Evolutionary conservation across 2,113 vertebrate genomes (phyloP).

Genomic region (Bagarius yarrelli): DNA sequence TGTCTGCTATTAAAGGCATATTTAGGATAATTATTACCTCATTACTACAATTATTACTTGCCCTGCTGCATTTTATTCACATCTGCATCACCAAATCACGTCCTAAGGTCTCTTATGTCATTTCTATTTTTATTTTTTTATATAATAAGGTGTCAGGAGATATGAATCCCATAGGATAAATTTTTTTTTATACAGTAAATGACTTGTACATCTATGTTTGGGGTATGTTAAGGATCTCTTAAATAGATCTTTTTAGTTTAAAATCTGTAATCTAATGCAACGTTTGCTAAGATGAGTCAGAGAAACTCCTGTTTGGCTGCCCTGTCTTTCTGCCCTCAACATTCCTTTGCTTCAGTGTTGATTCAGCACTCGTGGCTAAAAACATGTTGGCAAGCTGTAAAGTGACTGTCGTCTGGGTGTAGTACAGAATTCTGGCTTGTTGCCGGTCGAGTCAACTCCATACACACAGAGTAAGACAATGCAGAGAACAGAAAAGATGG

Average conservation of each 20-base stretch:
- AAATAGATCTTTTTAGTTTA: not conserved
- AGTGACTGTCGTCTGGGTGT: constrained; percentile 50
- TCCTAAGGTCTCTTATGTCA: not conserved
- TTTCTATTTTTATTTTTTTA: not conserved
- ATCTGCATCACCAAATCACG: not conserved
- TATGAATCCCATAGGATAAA: too few species aligned
- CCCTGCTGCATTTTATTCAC: constrained; percentile 4
- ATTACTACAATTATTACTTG: constrained; percentile 16
- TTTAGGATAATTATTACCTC: constrained; percentile 2
- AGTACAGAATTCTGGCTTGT: constrained; percentile 57
- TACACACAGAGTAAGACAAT: constrained; percentile 50
- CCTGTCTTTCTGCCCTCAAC: not conserved
- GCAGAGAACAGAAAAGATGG: constrained; percentile 61
- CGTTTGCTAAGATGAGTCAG: not conserved
- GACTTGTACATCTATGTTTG: not conserved
- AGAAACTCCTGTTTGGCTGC: not conserved
- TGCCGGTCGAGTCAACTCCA: constrained; percentile 52
- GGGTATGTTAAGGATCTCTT: not conserved
- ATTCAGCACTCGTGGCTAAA: constrained; percentile 8
- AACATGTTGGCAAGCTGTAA: not conserved
- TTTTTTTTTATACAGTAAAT: too few species aligned
- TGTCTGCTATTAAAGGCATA: constrained; percentile 5
- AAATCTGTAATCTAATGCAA: constrained; percentile 12
- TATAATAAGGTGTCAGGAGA: too few species aligned
- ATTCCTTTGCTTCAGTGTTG: constrained; percentile 17